phyloP scores from a whole-genome alignment of 2,797 vertebrate genomes.

The Potorous gilbertii region DNA sequence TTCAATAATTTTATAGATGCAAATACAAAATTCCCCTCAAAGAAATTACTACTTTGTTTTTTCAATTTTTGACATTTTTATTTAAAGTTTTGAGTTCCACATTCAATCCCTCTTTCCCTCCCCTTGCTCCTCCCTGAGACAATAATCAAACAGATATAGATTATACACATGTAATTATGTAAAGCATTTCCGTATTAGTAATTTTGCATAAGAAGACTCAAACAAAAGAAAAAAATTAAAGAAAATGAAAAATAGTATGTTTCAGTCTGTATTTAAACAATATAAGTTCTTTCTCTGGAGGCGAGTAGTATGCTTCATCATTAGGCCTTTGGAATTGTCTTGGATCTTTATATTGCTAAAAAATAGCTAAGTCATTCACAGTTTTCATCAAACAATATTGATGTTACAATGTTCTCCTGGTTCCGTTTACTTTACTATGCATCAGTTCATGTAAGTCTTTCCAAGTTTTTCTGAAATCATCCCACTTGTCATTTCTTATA shows the following conservation, averaged over 20 bases:
- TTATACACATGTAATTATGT: neutral
- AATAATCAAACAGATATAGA: neutral
- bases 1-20: neutral
- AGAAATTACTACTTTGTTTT: neutral
- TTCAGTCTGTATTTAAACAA: neutral
- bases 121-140: neutral
- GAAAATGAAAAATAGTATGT: neutral
- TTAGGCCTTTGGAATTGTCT: neutral
- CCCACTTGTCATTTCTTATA: neutral
- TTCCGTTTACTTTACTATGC: neutral
- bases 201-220: neutral
- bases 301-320: neutral
- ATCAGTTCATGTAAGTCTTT: neutral
- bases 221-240: neutral
- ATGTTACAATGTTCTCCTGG: neutral
- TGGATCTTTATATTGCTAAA: neutral
- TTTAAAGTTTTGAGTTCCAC: neutral
- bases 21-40: neutral
- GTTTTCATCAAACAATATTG: neutral
- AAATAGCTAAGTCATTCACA: neutral
- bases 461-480: neutral
- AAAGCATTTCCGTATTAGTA: neutral
- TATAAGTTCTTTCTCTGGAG: neutral
- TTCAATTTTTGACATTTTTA: neutral
- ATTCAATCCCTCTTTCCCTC: neutral